phyloP scores from a whole-genome alignment of 2,113 vertebrate species.

The Bambusicola thoracicus region DNA sequence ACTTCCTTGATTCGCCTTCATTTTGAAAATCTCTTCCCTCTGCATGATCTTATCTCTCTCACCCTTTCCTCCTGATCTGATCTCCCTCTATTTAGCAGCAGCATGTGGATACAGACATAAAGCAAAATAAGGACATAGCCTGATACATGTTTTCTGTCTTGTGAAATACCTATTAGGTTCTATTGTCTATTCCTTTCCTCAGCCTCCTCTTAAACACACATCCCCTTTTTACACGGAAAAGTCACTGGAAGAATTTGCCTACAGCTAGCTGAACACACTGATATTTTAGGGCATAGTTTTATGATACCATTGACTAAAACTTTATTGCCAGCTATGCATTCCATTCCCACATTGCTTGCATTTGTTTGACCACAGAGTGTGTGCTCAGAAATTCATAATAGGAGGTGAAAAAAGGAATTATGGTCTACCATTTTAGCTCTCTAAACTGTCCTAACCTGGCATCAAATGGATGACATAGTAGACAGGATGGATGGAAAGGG shows the following conservation, averaged over 20 bases:
- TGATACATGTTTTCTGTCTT: not conserved
- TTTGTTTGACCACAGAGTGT: not conserved
- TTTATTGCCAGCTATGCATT: not conserved
- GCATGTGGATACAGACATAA: not conserved
- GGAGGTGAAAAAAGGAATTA: not conserved
- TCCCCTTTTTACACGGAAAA: not conserved
- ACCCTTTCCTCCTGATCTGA: not conserved
- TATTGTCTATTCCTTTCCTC: not conserved
- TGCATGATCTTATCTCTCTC: not conserved
- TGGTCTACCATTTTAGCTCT: not conserved
- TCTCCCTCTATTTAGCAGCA: not conserved
- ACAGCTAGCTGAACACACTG: not conserved
- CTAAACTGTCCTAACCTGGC: not conserved
- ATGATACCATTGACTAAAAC: not conserved
- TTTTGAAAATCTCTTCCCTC: not conserved
- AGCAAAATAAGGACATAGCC: not conserved
- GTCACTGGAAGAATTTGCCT: not conserved
- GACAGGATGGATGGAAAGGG: not conserved
- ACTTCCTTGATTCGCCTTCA: not conserved
- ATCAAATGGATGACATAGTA: not conserved
- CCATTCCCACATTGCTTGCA: not conserved
- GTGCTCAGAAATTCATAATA: not conserved
- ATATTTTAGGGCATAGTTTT: slow-evolving; percentile 13
- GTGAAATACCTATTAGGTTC: not conserved
- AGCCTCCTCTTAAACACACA: not conserved